A percentile compares a stretch with the other conserved stretches of the same genome.
These are phyloP conservation scores for Drosophila rhopaloa DNA, from an alignment of 1,140 invertebrate species.

Conservation along the genomic window DNA sequence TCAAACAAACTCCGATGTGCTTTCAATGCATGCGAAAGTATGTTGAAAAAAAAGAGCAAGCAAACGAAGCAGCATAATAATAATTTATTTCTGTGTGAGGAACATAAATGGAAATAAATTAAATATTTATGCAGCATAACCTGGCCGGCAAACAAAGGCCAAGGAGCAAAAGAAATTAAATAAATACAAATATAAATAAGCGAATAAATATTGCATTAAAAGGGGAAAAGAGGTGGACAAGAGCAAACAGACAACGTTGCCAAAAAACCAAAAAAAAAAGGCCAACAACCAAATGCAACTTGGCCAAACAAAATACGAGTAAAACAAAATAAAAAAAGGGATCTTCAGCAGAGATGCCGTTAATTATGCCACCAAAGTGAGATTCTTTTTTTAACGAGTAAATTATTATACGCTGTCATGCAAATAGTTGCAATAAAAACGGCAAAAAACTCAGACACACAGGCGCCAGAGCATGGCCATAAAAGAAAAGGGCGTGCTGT, in stretches of 20 bases:
- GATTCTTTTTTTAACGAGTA: slow-evolving; percentile 50
- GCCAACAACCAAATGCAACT: slow-evolving; percentile 28
- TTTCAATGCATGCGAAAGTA: slow-evolving; percentile 7
- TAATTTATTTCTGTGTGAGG: slow-evolving; percentile 25
- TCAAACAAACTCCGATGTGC: slow-evolving; percentile 15
- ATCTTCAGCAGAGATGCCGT: slow-evolving; percentile 39
- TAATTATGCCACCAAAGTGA: slow-evolving; percentile 53
- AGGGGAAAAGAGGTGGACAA: not conserved
- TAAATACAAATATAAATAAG: slow-evolving; percentile 39
- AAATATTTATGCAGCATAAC: slow-evolving; percentile 43
- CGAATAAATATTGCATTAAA: slow-evolving; percentile 29
- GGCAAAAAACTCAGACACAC: slow-evolving; percentile 40
- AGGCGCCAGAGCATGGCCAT: slow-evolving; percentile 43
- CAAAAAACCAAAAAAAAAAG: slow-evolving; percentile 15
- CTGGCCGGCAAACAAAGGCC: slow-evolving; percentile 33
- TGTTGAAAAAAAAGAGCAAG: slow-evolving; percentile 18
- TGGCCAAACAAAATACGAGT: slow-evolving; percentile 50
- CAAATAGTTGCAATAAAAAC: slow-evolving; percentile 56
- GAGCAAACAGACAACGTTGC: slow-evolving; percentile 12
- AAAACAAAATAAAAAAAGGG: slow-evolving; percentile 22
- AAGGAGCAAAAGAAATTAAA: slow-evolving; percentile 44
- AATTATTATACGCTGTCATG: slow-evolving; percentile 55
- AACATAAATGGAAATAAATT: slow-evolving; percentile 53
- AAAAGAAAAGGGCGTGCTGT: slow-evolving; percentile 19
- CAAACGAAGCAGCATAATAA: slow-evolving; percentile 19